A percentile compares a stretch with the other conserved stretches of the same genome.
Conservation (phyloP, 1,140 invertebrate species). For the Heliothis virescens region DNA sequence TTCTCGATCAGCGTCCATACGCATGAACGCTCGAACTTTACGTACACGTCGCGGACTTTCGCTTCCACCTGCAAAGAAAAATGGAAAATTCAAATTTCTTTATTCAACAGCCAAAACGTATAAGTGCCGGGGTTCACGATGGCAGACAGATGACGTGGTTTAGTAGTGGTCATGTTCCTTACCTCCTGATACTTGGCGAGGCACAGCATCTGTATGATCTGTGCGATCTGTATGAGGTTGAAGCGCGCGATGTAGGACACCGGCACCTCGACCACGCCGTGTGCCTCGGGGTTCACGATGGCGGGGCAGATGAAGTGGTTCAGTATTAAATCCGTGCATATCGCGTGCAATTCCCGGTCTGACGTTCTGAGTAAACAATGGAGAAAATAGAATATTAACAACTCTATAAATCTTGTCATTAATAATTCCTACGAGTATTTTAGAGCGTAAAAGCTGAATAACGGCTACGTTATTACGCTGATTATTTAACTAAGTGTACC, state of each 20-base stretch:
- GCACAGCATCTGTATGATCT: slow-evolving; percentile 96
- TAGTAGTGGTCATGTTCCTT: not conserved
- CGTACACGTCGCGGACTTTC: slow-evolving; percentile 77
- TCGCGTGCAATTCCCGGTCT: slow-evolving; percentile 90
- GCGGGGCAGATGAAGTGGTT: slow-evolving; percentile 98
- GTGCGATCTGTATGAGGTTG: slow-evolving; percentile 96
- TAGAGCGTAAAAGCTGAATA: not conserved
- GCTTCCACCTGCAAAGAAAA: slow-evolving; percentile 66
- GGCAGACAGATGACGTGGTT: not conserved
- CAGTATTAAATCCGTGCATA: slow-evolving; percentile 97
- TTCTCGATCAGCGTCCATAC: slow-evolving; percentile 76
- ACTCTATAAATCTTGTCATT: too few relatives aligned
- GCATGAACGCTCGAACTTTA: slow-evolving; percentile 74
- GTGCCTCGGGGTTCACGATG: slow-evolving; percentile 97
- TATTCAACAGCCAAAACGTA: too few relatives aligned
- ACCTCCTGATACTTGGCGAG: slow-evolving; percentile 93
- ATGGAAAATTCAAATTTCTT: not conserved
- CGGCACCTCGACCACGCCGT: slow-evolving; percentile 98
- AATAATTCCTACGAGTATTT: too few relatives aligned
- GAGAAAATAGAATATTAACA: too few relatives aligned
- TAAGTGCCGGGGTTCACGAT: not conserved
- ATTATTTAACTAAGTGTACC: too few relatives aligned
- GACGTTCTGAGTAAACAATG: slow-evolving; percentile 59
- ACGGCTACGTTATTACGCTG: too few relatives aligned
- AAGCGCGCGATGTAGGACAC: slow-evolving; percentile 96